Evolutionary conservation across 1,140 invertebrate species (phyloP).

Genomic region (Lethrus apterus): DNA sequence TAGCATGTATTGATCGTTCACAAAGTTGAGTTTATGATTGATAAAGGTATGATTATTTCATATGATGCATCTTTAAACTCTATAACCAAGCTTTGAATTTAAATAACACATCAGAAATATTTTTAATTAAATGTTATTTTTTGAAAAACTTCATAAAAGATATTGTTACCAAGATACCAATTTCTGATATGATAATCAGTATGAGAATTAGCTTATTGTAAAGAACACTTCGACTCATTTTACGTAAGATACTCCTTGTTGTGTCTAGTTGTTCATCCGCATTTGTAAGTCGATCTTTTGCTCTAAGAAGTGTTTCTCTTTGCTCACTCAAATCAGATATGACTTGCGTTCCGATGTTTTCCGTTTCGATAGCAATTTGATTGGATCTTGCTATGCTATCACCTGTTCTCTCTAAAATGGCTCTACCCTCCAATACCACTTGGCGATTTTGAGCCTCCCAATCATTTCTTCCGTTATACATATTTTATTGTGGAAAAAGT

Average conservation of each 20-base stretch:
- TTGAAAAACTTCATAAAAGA: conserved; percentile 28
- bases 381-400: conserved; percentile 63
- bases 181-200: conserved; percentile 43
- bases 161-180: conserved; percentile 30
- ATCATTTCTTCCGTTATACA: conserved; percentile 25
- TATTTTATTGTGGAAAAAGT: conserved; percentile 1
- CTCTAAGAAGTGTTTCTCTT: conserved; percentile 43
- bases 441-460: conserved; percentile 48
- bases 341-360: conserved; percentile 69
- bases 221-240: conserved; percentile 42
- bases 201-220: conserved; percentile 46
- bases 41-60: too few relatives aligned
- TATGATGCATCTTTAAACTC: too few relatives aligned
- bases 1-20: too few relatives aligned
- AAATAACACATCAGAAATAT: too few relatives aligned
- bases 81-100: too few relatives aligned
- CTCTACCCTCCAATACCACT: conserved; percentile 50
- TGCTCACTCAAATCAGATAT: conserved; percentile 46
- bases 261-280: conserved; percentile 43
- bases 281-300: conserved; percentile 42
- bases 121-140: conserved; percentile 19
- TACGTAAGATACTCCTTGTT: conserved; percentile 38
- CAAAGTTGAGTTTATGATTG: too few relatives aligned
- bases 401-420: conserved; percentile 54
- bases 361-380: conserved; percentile 68